Conservation (phyloP, 2,888 invertebrate genomes). For the Phengaris alcon region DNA sequence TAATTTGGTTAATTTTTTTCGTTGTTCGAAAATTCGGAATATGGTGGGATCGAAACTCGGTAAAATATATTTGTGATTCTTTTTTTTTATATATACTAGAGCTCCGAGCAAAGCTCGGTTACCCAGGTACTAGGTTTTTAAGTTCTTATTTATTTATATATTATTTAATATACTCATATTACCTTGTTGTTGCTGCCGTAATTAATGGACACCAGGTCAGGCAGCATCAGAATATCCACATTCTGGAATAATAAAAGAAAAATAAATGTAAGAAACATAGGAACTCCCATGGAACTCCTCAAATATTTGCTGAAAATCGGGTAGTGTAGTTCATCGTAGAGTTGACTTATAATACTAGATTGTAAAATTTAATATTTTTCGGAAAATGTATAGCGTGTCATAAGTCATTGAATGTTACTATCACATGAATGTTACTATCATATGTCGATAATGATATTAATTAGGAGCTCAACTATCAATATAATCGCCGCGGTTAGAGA, state of each 20-base stretch:
- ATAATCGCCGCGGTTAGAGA: not conserved
- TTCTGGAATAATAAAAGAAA: conserved; percentile 46
- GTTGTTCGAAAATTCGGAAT: too few species aligned
- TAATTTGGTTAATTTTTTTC: too few species aligned
- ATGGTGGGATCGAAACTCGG: too few species aligned
- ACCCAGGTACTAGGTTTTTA: too few species aligned
- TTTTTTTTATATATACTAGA: too few species aligned
- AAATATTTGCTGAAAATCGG: not conserved
- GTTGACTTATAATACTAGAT: too few species aligned
- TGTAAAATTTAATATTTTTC: too few species aligned
- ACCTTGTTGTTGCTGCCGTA: not conserved
- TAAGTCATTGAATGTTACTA: not conserved
- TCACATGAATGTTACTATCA: not conserved
- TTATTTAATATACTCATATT: not conserved
- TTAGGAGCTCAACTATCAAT: not conserved
- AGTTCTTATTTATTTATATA: not conserved
- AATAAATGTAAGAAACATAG: not conserved
- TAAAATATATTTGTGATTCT: too few species aligned
- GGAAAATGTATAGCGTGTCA: not conserved
- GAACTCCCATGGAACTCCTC: not conserved
- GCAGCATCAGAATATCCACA: conserved; percentile 55
- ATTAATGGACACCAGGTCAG: conserved; percentile 33
- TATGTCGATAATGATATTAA: not conserved
- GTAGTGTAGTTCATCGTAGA: too few species aligned
- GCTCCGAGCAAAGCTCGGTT: too few species aligned